Evolutionary conservation across 2,888 invertebrate genomes (phyloP).

Genomic region (Cheilosia soror): DNA sequence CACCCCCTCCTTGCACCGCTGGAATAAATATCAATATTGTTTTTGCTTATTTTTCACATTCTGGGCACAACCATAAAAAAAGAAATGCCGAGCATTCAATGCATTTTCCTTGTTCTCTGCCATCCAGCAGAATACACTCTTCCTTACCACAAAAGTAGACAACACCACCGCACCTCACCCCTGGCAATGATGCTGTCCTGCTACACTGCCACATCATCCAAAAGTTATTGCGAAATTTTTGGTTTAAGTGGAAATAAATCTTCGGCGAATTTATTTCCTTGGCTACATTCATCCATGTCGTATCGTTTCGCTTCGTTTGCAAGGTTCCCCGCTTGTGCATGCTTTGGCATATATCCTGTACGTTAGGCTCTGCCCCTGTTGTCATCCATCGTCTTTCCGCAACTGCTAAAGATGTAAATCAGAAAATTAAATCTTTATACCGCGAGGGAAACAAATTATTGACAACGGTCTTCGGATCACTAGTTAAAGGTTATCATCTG

Average conservation of each 20-base stretch:
- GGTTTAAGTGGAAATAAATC: conserved; percentile 74
- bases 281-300: conserved; percentile 62
- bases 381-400: not conserved
- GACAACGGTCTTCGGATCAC: conserved; percentile 69
- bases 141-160: conserved; percentile 62
- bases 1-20: conserved; percentile 8
- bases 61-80: conserved; percentile 26
- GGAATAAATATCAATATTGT: conserved; percentile 16
- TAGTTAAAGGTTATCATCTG: conserved; percentile 69
- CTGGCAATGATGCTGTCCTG: conserved; percentile 22
- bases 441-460: conserved; percentile 47
- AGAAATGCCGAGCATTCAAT: conserved; percentile 35
- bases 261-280: conserved; percentile 71
- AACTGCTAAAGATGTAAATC: conserved; percentile 47
- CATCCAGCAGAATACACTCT: conserved; percentile 42
- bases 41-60: conserved; percentile 23
- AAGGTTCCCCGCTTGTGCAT: conserved; percentile 25
- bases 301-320: conserved; percentile 48
- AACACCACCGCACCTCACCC: conserved; percentile 32
- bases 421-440: conserved; percentile 50
- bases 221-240: conserved; percentile 72
- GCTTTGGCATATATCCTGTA: conserved; percentile 52
- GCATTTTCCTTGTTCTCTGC: conserved; percentile 59
- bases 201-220: conserved; percentile 62
- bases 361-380: not conserved